Evolutionary conservation across 2,888 invertebrate genomes (phyloP).

Genomic region (Nineta flava): DNA sequence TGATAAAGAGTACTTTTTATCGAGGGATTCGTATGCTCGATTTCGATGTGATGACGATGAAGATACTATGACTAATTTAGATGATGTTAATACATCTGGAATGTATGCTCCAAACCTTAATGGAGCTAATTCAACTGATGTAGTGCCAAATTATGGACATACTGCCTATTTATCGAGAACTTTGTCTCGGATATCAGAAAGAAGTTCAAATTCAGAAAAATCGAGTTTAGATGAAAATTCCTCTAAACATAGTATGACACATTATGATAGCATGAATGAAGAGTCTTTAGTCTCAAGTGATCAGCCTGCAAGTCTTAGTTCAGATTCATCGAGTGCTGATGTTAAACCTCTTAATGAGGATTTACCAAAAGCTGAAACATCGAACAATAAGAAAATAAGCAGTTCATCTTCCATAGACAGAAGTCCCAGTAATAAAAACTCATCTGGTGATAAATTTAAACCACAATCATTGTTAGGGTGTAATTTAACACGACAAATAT

Average conservation of each 20-base stretch:
- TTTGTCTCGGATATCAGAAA: slow-evolving; percentile 71
- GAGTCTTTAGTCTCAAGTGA: slow-evolving; percentile 72
- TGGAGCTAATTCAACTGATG: slow-evolving; percentile 13
- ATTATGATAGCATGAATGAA: slow-evolving; percentile 70
- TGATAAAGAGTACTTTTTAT: slow-evolving; percentile 26
- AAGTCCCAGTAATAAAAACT: slow-evolving; percentile 13
- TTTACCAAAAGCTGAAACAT: too few species aligned
- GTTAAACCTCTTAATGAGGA: slow-evolving; percentile 28
- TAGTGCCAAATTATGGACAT: not conserved
- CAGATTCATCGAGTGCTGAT: slow-evolving; percentile 64
- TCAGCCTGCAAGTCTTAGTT: slow-evolving; percentile 71
- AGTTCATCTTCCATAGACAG: slow-evolving; percentile 8
- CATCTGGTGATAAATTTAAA: slow-evolving; percentile 11
- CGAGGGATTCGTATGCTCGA: slow-evolving; percentile 17
- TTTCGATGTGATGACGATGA: slow-evolving; percentile 19
- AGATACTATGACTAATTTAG: slow-evolving; percentile 20
- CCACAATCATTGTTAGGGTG: slow-evolving; percentile 13
- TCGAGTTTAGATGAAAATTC: slow-evolving; percentile 75
- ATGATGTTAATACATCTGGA: slow-evolving; percentile 25
- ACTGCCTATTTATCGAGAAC: slow-evolving; percentile 42
- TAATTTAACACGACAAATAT: slow-evolving; percentile 39
- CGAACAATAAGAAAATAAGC: not conserved
- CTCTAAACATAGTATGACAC: slow-evolving; percentile 61
- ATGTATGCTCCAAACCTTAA: slow-evolving; percentile 24
- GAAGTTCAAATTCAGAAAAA: slow-evolving; percentile 78